phyloP scores from a whole-genome alignment of 2,888 invertebrate species.

The Agrotis ipsilon region DNA sequence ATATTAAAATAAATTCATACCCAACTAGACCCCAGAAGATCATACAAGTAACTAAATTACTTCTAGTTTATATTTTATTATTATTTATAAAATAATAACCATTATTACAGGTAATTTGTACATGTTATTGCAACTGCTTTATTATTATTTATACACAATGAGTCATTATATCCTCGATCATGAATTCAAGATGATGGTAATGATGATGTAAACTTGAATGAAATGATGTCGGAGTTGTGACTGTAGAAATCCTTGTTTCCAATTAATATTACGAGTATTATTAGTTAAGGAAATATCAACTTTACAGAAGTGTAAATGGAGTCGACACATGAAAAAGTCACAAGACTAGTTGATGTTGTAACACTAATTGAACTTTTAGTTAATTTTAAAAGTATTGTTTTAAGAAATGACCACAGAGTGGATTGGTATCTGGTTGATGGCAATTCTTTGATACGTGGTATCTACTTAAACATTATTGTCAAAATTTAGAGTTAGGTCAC shows the following conservation, averaged over 20 bases:
- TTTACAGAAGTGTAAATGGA: not conserved
- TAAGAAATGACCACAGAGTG: no score
- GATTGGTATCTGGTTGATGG: no score
- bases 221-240: conserved; percentile 9
- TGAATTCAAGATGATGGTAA: conserved; percentile 9
- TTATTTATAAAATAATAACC: conserved; percentile 33
- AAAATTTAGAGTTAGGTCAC: no score
- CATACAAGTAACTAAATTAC: conserved; percentile 27
- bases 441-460: no score
- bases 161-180: conserved; percentile 44
- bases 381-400: no score
- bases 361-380: no score
- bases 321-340: not conserved
- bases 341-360: no score
- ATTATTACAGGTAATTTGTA: conserved; percentile 48
- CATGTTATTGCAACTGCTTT: conserved; percentile 24
- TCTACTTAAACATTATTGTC: no score
- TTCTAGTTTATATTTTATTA: conserved; percentile 29
- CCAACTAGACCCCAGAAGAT: not conserved
- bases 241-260: not conserved
- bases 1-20: conserved; percentile 11
- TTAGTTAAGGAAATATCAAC: not conserved
- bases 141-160: conserved; percentile 30
- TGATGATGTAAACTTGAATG: conserved; percentile 30
- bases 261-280: not conserved